Evolutionary conservation across 2,113 vertebrate species (phyloP), one percentile per base, ranked within the genome.

Genomic region (Ceyx melanurus): DNA sequence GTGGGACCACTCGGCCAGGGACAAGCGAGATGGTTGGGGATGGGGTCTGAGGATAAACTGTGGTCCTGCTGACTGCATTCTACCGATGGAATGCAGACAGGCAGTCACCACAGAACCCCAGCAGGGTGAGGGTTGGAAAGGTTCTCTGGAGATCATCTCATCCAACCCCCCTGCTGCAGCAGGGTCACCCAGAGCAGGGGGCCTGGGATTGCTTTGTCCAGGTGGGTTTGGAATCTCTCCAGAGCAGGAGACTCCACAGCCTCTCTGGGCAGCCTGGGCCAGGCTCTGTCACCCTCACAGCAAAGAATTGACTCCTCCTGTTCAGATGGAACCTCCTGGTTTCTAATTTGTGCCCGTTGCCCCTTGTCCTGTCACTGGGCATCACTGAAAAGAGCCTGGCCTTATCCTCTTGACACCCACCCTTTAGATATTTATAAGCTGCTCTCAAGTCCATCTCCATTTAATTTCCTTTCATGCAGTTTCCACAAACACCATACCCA

Each of bases 11-110:
- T 80, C 1, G 0, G 60, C n/a, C 82, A 76, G 68, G 48, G 21
- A 6, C 37, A 43, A 67, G 45, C 0, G 7, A 37, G 29, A 1
- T 6, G 37, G 16, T 1, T 42, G 40, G 37, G 72, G 67, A 8
- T 3, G 13, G 70, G 26, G 12, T 64, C 28, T 6, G 5, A 79
- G 73, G 62, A 37, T 0, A 0, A 37, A 46, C 56, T 64, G 53
- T 4, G 19, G 10, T 79, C 43, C 77, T 76, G 87, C 67, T 78
- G 6, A 2, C n/a, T 19, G 28, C 65, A 45, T 35, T 51, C 65
- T 71, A 18, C 5, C 50, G 1, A 51, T 26, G 72, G 79, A 40
- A 20, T 16, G 43, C 40, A 20, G 14, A 5, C 57, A 18, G 80
- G 57, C 82, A 43, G 31, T 22, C 60, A 23, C 17, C 51, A 29